A percentile compares a stretch with the other conserved stretches of the same genome.
These are phyloP conservation scores for Saxicola maurus DNA, from an alignment of 2,797 vertebrate genomes.

Conservation along the genomic window DNA sequence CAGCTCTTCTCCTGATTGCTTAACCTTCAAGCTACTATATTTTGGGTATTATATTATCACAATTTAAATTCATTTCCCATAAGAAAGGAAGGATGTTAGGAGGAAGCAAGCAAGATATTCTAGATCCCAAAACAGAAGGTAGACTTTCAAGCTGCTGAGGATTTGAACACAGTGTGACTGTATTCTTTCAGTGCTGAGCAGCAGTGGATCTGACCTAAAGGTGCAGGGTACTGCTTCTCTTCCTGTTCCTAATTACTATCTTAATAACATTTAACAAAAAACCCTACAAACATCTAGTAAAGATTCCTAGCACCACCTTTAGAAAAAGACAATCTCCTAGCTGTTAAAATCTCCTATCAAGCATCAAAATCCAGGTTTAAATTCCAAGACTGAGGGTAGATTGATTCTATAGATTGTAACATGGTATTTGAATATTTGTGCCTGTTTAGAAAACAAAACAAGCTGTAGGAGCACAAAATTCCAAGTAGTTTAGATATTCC, in stretches of 20 bases:
- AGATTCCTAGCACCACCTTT: not conserved
- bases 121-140: not conserved
- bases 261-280: not conserved
- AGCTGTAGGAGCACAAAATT: not conserved
- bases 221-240: not conserved
- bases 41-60: not conserved
- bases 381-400: not conserved
- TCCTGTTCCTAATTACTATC: not conserved
- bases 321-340: not conserved
- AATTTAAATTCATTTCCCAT: not conserved
- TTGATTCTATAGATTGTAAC: not conserved
- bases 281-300: rapidly evolving
- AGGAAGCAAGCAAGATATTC: not conserved
- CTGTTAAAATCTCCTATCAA: not conserved
- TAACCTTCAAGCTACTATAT: not conserved
- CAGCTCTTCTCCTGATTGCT: not conserved
- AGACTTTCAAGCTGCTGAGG: not conserved
- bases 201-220: not conserved
- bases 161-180: not conserved
- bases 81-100: not conserved
- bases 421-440: not conserved
- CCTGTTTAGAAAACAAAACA: not conserved
- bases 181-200: not conserved
- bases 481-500: not conserved
- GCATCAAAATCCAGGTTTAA: not conserved